These are phyloP conservation scores for Peromyscus californicus DNA, from an alignment of 2,113 vertebrate genomes.

Conservation along the genomic window DNA sequence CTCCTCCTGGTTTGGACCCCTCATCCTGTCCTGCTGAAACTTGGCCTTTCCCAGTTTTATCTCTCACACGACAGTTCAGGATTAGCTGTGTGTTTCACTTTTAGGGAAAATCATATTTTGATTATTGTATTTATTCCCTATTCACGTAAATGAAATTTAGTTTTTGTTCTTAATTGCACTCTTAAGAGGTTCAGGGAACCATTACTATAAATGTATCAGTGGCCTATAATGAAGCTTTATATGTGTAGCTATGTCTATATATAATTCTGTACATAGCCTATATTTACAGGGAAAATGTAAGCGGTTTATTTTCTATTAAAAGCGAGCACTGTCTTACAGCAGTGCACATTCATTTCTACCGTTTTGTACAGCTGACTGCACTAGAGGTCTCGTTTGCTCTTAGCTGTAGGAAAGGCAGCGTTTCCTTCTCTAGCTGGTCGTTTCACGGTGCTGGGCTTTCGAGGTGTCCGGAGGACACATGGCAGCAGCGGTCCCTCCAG, in stretches of 20 bases:
- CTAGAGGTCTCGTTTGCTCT: slow-evolving; percentile 85
- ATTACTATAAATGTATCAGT: slow-evolving; percentile 92
- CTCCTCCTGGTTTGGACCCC: slow-evolving; percentile 87
- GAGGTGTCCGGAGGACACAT: slow-evolving; percentile 77
- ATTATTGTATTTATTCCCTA: slow-evolving; percentile 91
- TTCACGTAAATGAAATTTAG: slow-evolving; percentile 87
- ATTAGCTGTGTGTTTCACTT: slow-evolving; percentile 82
- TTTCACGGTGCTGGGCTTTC: slow-evolving; percentile 83
- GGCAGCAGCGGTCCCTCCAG: slow-evolving; percentile 77
- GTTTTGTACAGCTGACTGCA: slow-evolving; percentile 90
- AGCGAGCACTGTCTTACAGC: slow-evolving; percentile 91
- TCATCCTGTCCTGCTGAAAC: slow-evolving; percentile 76
- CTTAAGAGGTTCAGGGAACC: slow-evolving; percentile 94
- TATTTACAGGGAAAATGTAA: slow-evolving; percentile 94
- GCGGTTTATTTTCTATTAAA: slow-evolving; percentile 95
- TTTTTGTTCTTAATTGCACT: slow-evolving; percentile 91
- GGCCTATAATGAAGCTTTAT: slow-evolving; percentile 94
- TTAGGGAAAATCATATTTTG: slow-evolving; percentile 88
- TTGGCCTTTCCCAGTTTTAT: slow-evolving; percentile 87
- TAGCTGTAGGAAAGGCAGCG: slow-evolving; percentile 71
- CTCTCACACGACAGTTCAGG: slow-evolving; percentile 88
- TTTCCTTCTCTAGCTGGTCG: slow-evolving; percentile 78
- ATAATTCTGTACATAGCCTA: slow-evolving; percentile 93
- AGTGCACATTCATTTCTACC: slow-evolving; percentile 89
- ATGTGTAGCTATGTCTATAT: slow-evolving; percentile 93